Conservation (phyloP, 2,888 invertebrate genomes). For the Sisyra nigra region DNA sequence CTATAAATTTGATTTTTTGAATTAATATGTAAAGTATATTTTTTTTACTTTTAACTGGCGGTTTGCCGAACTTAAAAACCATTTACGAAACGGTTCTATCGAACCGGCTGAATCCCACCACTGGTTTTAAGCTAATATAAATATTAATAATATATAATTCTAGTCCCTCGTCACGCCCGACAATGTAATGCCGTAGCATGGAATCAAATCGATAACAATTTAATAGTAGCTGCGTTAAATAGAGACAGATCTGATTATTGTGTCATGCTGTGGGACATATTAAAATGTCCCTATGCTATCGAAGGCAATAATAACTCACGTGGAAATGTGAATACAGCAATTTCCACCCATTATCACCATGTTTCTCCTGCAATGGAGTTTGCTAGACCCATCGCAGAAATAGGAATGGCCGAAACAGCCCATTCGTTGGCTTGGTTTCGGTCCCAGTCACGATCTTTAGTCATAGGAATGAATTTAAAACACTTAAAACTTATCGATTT, state of each 20-base stretch:
- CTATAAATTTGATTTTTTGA: too few species aligned
- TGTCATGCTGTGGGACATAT: slow-evolving; percentile 78
- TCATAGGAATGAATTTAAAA: slow-evolving; percentile 83
- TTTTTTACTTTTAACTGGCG: too few species aligned
- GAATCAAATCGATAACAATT: slow-evolving; percentile 67
- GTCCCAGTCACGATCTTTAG: slow-evolving; percentile 53
- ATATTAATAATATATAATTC: slow-evolving; percentile 14
- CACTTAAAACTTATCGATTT: slow-evolving; percentile 79
- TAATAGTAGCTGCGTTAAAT: slow-evolving; percentile 77
- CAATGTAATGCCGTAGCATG: slow-evolving; percentile 78
- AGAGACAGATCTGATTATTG: slow-evolving; percentile 80
- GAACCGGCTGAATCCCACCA: too few species aligned
- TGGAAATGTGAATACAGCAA: slow-evolving; percentile 17
- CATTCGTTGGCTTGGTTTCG: slow-evolving; percentile 76
- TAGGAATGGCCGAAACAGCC: slow-evolving; percentile 69
- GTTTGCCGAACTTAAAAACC: too few species aligned
- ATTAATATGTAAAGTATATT: too few species aligned
- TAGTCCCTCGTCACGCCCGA: slow-evolving; percentile 69
- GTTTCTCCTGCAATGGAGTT: slow-evolving; percentile 31
- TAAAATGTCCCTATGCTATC: slow-evolving; percentile 27
- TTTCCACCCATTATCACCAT: slow-evolving; percentile 22
- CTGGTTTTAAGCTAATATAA: slow-evolving; percentile 3
- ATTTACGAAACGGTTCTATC: too few species aligned
- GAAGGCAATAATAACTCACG: slow-evolving; percentile 16
- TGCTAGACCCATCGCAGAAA: slow-evolving; percentile 49